phyloP scores from a whole-genome alignment of 2,797 vertebrate genomes.

The Helostoma temminkii region DNA sequence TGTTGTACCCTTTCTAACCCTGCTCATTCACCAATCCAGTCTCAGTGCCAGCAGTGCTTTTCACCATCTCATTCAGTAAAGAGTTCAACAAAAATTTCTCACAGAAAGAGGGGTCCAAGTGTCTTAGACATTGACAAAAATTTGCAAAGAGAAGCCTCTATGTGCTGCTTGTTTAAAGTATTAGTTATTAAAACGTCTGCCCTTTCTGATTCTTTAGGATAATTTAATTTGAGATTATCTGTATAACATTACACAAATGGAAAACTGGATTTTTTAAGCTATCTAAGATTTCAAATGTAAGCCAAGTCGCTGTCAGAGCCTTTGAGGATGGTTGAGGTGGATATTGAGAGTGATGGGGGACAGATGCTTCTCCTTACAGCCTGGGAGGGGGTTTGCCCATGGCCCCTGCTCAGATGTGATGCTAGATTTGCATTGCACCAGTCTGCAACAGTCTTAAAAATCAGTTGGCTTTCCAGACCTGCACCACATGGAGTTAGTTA shows the following conservation, averaged over 20 bases:
- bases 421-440: slow-evolving; percentile 72
- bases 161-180: slow-evolving; percentile 41
- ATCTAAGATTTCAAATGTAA: slow-evolving; percentile 26
- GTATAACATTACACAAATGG: slow-evolving; percentile 14
- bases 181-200: slow-evolving; percentile 40
- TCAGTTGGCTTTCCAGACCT: slow-evolving; percentile 77
- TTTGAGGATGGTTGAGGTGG: slow-evolving; percentile 43
- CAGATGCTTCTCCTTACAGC: slow-evolving; percentile 71
- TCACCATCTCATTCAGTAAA: slow-evolving; percentile 55
- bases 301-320: slow-evolving; percentile 33
- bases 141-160: slow-evolving; percentile 26
- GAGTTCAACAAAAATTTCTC: slow-evolving; percentile 61
- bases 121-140: slow-evolving; percentile 39
- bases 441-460: slow-evolving; percentile 75
- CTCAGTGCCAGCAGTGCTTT: slow-evolving; percentile 69
- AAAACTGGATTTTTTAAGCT: slow-evolving; percentile 15
- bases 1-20: slow-evolving; percentile 80
- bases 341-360: slow-evolving; percentile 54
- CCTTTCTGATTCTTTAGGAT: slow-evolving; percentile 15
- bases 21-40: slow-evolving; percentile 67
- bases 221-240: slow-evolving; percentile 43
- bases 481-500: slow-evolving; percentile 82
- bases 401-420: slow-evolving; percentile 66
- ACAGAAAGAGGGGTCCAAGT: slow-evolving; percentile 53
- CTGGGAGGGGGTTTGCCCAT: slow-evolving; percentile 35